These are phyloP conservation scores for Saccopteryx bilineata DNA, from an alignment of 2,113 vertebrate genomes.

Conservation along the genomic window DNA sequence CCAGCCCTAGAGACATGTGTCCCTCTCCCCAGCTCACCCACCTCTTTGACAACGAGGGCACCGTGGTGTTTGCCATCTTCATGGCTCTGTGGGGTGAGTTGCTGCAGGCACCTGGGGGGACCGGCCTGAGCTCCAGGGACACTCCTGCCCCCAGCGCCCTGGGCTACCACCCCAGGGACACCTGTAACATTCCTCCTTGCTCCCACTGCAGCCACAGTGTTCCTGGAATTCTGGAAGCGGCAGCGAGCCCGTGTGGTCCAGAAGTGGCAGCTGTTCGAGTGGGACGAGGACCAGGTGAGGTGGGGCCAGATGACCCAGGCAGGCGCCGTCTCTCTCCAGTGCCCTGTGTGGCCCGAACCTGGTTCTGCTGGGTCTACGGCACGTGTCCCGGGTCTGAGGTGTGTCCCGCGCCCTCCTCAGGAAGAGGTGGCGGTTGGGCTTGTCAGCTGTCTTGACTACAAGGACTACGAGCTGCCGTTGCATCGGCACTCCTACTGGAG, in stretches of 20 bases:
- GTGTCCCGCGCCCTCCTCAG: conserved; percentile 78
- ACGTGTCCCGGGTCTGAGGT: not conserved
- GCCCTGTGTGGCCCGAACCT: fast-evolving
- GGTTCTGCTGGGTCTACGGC: not conserved
- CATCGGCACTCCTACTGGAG: conserved; percentile 91
- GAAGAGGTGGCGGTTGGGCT: conserved; percentile 94
- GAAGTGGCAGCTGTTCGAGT: conserved; percentile 91
- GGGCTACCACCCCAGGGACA: not conserved
- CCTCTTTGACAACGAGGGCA: conserved; percentile 96
- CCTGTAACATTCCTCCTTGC: fast-evolving
- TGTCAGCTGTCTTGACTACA: conserved; percentile 87
- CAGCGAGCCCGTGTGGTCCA: conserved; percentile 88
- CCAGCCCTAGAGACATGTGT: not conserved
- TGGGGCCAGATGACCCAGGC: fast-evolving
- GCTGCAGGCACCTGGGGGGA: fast-evolving
- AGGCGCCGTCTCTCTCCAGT: not conserved
- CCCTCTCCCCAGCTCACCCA: conserved; percentile 91
- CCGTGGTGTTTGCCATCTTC: conserved; percentile 94
- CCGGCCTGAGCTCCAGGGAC: fast-evolving
- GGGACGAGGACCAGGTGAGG: conserved; percentile 96
- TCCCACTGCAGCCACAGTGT: conserved; percentile 91
- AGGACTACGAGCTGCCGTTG: conserved; percentile 69
- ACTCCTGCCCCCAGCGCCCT: fast-evolving
- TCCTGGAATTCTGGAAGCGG: conserved; percentile 97
- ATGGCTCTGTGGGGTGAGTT: conserved; percentile 98